Evolutionary conservation across 2,797 vertebrate species (phyloP).

Genomic region (Platyrinchus mystaceus): DNA sequence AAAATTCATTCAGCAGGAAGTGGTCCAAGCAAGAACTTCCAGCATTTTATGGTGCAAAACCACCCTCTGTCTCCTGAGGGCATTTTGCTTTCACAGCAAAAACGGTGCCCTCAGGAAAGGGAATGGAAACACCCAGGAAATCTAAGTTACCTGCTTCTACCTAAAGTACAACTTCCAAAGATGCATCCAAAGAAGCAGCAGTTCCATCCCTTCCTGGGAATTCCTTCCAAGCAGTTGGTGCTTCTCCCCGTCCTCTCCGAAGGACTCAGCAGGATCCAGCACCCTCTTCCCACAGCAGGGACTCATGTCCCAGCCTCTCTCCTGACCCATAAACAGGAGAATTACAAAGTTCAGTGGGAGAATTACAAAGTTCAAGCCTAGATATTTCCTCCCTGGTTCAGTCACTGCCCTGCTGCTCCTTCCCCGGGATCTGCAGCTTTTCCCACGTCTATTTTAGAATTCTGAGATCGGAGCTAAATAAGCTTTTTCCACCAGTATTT

Average conservation of each 20-base stretch:
- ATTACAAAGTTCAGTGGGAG: too few species aligned
- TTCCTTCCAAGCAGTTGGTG: background rate
- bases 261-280: background rate
- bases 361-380: background rate
- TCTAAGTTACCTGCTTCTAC: background rate
- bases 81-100: background rate
- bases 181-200: background rate
- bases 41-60: background rate
- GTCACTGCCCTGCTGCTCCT: background rate
- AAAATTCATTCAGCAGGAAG: background rate
- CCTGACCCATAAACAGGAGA: background rate
- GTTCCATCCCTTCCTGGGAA: background rate
- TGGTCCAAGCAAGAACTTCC: background rate
- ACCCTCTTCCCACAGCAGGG: background rate
- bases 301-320: fast-evolving
- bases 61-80: fast-evolving
- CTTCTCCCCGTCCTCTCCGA: background rate
- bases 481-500: background rate
- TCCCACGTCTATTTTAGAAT: constrained; percentile 6
- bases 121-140: background rate
- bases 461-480: fast-evolving
- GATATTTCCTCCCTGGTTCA: background rate
- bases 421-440: background rate
- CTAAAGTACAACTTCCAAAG: background rate
- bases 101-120: background rate